Percentiles rank a stretch among this genome's conserved stretches.
phyloP scores from a whole-genome alignment of 1,140 invertebrate species.

The Drusus annulatus region DNA sequence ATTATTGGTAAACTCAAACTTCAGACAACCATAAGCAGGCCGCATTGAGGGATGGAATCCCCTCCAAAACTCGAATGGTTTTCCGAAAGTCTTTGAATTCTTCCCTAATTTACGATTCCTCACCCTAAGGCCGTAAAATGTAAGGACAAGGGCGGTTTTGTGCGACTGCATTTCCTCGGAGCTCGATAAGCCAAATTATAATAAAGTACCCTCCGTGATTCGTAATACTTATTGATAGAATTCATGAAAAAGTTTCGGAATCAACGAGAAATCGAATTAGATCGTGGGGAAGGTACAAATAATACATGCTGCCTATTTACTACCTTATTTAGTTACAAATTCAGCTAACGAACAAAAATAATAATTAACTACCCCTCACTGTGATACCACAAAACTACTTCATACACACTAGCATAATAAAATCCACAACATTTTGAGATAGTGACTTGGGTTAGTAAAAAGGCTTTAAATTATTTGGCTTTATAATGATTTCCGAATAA shows the following conservation, averaged over 20 bases:
- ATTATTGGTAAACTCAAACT: constrained; percentile 49
- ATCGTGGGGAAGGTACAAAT: neutral
- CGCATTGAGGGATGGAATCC: neutral
- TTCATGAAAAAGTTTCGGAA: neutral
- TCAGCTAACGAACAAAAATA: too few relatives aligned
- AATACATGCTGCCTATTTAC: neutral
- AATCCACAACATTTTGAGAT: too few relatives aligned
- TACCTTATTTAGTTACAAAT: too few relatives aligned
- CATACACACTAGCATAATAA: too few relatives aligned
- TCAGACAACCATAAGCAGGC: constrained; percentile 55
- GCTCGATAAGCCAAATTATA: neutral
- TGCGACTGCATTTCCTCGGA: neutral
- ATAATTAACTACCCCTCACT: too few relatives aligned
- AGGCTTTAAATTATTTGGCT: too few relatives aligned
- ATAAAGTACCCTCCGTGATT: neutral
- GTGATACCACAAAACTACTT: too few relatives aligned
- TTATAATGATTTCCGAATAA: too few relatives aligned
- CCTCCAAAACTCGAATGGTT: constrained; percentile 8
- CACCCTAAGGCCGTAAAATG: neutral
- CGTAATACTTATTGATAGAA: neutral
- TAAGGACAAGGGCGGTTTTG: neutral
- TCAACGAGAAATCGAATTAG: neutral
- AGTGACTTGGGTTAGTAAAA: too few relatives aligned
- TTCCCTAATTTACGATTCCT: neutral
- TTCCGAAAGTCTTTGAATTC: neutral